A percentile compares a stretch with the other conserved stretches of the same genome.
phyloP scores from a whole-genome alignment of 2,888 invertebrate species.

The Drosophila multiciliata region DNA sequence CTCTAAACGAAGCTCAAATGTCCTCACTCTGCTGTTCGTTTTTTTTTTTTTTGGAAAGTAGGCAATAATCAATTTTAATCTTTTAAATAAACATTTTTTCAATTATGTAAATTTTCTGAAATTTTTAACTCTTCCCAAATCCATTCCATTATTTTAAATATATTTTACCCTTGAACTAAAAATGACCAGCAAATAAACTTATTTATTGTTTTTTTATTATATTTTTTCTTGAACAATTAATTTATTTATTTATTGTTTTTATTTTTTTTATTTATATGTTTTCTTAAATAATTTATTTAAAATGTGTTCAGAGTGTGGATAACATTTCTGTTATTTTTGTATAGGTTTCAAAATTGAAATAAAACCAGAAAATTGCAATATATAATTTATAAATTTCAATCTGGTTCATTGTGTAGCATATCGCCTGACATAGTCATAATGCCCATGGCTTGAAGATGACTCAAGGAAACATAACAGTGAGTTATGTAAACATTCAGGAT shows the following conservation, averaged over 20 bases:
- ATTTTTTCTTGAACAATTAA: not conserved
- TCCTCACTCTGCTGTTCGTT: slow-evolving; percentile 21
- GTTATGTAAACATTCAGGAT: slow-evolving; percentile 66
- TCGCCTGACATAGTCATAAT: not conserved
- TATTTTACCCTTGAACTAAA: not conserved
- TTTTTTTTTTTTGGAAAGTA: not conserved
- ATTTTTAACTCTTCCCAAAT: not conserved
- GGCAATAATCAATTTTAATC: no score
- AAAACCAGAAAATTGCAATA: not conserved
- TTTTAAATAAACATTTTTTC: not conserved
- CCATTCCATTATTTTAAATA: not conserved
- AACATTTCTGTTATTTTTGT: not conserved
- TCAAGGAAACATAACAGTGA: slow-evolving; percentile 46
- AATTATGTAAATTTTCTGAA: not conserved
- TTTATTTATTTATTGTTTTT: not conserved
- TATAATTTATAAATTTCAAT: not conserved
- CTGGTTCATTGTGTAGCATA: not conserved
- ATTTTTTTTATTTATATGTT: no score
- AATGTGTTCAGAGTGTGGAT: not conserved
- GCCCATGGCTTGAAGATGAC: not conserved
- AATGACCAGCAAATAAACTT: not conserved
- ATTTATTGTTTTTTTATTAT: not conserved
- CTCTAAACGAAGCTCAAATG: slow-evolving; percentile 25
- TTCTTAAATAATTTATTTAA: not conserved
- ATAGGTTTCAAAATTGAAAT: not conserved